phyloP scores from a whole-genome alignment of 2,888 invertebrate genomes.

The Panzeria rudis region DNA sequence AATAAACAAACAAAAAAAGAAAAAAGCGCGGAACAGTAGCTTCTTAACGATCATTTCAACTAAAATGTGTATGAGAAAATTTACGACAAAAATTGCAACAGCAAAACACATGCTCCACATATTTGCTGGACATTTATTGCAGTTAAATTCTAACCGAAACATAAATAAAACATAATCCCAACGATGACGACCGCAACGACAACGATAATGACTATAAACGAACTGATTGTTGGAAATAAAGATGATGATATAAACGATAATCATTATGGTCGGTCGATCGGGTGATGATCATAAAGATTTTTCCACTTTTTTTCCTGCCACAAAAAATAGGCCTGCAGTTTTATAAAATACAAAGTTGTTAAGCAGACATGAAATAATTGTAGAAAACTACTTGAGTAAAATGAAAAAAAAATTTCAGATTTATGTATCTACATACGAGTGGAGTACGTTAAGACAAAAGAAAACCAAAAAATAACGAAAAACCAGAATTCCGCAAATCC shows the following conservation, averaged over 20 bases:
- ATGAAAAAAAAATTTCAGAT: constrained; percentile 32
- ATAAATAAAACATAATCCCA: constrained; percentile 84
- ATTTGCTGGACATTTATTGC: constrained; percentile 84
- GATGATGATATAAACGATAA: constrained; percentile 39
- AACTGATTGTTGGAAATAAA: constrained; percentile 51
- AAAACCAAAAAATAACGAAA: not conserved
- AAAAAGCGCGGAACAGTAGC: constrained; percentile 19
- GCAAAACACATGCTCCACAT: constrained; percentile 84
- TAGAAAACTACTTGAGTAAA: constrained; percentile 24
- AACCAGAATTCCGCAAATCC: constrained; percentile 42
- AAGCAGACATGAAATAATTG: constrained; percentile 57
- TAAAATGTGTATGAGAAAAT: constrained; percentile 51
- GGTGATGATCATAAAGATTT: constrained; percentile 39
- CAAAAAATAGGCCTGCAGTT: constrained; percentile 14
- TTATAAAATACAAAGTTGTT: constrained; percentile 52
- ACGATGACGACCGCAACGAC: constrained; percentile 42
- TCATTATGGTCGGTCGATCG: constrained; percentile 61
- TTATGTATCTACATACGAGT: constrained; percentile 36
- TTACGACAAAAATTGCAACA: constrained; percentile 80
- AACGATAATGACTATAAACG: constrained; percentile 35
- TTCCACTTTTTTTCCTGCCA: not conserved
- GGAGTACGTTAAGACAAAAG: not conserved
- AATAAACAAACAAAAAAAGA: not conserved
- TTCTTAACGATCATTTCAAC: constrained; percentile 25
- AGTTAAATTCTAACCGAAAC: constrained; percentile 84